These are phyloP conservation scores for Drosophila suboccidentalis DNA, from an alignment of 2,888 invertebrate species.

Conservation along the genomic window DNA sequence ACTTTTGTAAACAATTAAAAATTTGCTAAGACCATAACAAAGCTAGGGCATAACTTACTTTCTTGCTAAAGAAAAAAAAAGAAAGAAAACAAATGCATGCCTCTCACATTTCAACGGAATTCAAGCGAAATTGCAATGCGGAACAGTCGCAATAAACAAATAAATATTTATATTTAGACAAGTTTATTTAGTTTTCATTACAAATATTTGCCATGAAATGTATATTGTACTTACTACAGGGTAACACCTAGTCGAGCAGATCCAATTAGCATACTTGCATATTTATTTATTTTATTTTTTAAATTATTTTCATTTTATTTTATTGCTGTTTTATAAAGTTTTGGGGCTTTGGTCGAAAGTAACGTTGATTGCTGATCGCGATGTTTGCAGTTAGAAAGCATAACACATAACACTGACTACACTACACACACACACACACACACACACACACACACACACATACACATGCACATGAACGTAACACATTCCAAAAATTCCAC, in stretches of 20 bases:
- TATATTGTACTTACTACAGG: slow-evolving; percentile 4
- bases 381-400: slow-evolving; percentile 72
- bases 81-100: neutral
- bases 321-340: slow-evolving; percentile 35
- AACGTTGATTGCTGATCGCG: slow-evolving; percentile 51
- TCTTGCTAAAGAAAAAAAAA: neutral
- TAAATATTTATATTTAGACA: slow-evolving; percentile 10
- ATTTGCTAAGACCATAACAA: neutral
- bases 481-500: slow-evolving; percentile 54
- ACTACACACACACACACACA: slow-evolving; percentile 11
- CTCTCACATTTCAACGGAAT: slow-evolving; percentile 5
- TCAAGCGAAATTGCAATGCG: slow-evolving; percentile 16
- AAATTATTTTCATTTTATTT: slow-evolving; percentile 34
- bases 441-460: slow-evolving; percentile 1
- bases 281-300: slow-evolving; percentile 2
- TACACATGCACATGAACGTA: neutral
- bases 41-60: slow-evolving; percentile 1
- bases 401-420: slow-evolving; percentile 58
- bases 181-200: neutral
- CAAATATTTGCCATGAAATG: neutral
- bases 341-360: slow-evolving; percentile 32
- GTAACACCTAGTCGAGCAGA: slow-evolving; percentile 11
- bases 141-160: slow-evolving; percentile 1
- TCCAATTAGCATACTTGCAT: slow-evolving; percentile 1
- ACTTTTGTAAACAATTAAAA: neutral